A percentile compares a stretch with the other conserved stretches of the same genome.
phyloP scores from a whole-genome alignment of 1,140 invertebrate species.

The Cotesia typhae region DNA sequence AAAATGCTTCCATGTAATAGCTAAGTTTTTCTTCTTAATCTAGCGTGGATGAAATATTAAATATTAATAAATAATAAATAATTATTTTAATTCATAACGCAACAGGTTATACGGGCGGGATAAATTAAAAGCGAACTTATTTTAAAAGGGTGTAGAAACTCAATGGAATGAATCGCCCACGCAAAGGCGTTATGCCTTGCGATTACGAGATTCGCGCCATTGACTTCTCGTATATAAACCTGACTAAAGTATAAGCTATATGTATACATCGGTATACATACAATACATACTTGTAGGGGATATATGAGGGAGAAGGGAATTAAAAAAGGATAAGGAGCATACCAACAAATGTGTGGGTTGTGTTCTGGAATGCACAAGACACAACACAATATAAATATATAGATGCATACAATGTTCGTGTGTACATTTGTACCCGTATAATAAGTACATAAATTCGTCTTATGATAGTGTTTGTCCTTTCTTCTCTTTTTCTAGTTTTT shows the following conservation, averaged over 20 bases:
- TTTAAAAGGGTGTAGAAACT: conserved; percentile 22
- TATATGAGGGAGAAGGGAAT: conserved; percentile 9
- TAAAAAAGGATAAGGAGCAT: conserved; percentile 36
- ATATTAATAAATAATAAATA: too few relatives aligned
- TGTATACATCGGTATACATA: not conserved
- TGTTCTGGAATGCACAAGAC: conserved; percentile 34
- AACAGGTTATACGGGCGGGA: conserved; percentile 10
- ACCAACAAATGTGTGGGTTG: conserved; percentile 35
- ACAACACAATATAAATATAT: conserved; percentile 32
- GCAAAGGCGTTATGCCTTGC: conserved; percentile 31
- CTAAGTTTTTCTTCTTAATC: too few relatives aligned
- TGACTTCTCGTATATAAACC: conserved; percentile 30
- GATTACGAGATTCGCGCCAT: conserved; percentile 40
- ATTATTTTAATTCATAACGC: not conserved
- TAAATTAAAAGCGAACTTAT: not conserved
- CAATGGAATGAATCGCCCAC: conserved; percentile 36
- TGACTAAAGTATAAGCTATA: not conserved
- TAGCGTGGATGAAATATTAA: too few relatives aligned
- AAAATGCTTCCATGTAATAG: too few relatives aligned
- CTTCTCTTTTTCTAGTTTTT: too few relatives aligned
- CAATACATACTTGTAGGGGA: not conserved
- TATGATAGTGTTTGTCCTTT: conserved; percentile 16
- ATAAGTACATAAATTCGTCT: conserved; percentile 34
- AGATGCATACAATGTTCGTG: not conserved
- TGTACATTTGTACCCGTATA: conserved; percentile 33